Conservation (phyloP, 2,888 invertebrate genomes). For the Caenorhabditis virilis region DNA sequence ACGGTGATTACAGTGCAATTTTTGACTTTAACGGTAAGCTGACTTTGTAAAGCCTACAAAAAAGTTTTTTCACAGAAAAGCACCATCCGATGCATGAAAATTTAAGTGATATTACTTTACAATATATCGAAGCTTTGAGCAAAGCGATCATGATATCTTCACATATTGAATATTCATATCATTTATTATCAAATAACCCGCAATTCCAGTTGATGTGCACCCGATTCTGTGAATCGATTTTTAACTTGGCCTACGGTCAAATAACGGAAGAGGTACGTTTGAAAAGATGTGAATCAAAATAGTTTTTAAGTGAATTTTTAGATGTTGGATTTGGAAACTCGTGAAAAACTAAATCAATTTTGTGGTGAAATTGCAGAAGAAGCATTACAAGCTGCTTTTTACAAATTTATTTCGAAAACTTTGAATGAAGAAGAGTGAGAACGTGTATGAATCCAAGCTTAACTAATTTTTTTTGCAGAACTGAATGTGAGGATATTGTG, state of each 20-base stretch:
- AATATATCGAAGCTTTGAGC: constrained; percentile 43
- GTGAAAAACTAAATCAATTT: constrained; percentile 15
- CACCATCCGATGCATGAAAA: too few relatives aligned
- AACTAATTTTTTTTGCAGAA: not conserved
- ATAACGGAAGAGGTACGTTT: constrained; percentile 5
- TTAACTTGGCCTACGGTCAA: constrained; percentile 31
- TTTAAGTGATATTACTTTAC: constrained; percentile 25
- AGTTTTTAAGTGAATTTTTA: not conserved
- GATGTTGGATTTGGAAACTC: constrained; percentile 15
- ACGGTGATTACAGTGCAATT: constrained; percentile 34
- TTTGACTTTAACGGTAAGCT: constrained; percentile 22
- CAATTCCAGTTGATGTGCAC: constrained; percentile 34
- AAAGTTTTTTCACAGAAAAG: not conserved
- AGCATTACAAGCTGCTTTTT: constrained; percentile 29
- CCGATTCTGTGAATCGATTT: constrained; percentile 38
- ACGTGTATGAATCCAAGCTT: not conserved
- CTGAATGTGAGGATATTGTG: not conserved
- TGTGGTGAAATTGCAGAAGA: constrained; percentile 34
- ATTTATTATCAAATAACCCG: constrained; percentile 25
- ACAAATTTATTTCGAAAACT: constrained; percentile 21
- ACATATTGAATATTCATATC: constrained; percentile 39
- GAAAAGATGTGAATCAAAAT: too few relatives aligned
- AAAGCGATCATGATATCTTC: constrained; percentile 40
- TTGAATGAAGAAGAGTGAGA: constrained; percentile 17
- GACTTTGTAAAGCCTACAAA: constrained; percentile 14